These are phyloP conservation scores for fruit fly (Drosophila melanogaster) DNA, from an alignment of 1,140 invertebrate species.

Conservation along the genomic window Release_6_plus_ISO1_MT NC_004354.4:5589501-5590000, in stretches of 20 bases:
- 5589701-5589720: not conserved
- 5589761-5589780: constrained; percentile 9
- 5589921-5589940: constrained; percentile 21
- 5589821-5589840: constrained; percentile 5
- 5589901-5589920: constrained; percentile 21
- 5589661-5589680: too few species aligned
- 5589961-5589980: constrained; percentile 45
- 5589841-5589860: constrained; percentile 24
- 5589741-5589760: not conserved
- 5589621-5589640: too few species aligned
- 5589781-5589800: constrained; percentile 10
- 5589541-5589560: constrained; percentile 28
- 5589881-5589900: constrained; percentile 57
- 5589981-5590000: constrained; percentile 81
- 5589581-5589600: not conserved
- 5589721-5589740: not conserved
- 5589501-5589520: constrained; percentile 5
- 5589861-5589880: constrained; percentile 80
- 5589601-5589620: too few species aligned
- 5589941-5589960: constrained; percentile 17
- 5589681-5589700: too few species aligned
- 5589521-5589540: not conserved
- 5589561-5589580: not conserved
- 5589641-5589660: too few species aligned
- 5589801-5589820: constrained; percentile 15